Base-by-base conservation (phyloP, 2,113 vertebrate genomes). In the Lepisosteus oculatus region DNA sequence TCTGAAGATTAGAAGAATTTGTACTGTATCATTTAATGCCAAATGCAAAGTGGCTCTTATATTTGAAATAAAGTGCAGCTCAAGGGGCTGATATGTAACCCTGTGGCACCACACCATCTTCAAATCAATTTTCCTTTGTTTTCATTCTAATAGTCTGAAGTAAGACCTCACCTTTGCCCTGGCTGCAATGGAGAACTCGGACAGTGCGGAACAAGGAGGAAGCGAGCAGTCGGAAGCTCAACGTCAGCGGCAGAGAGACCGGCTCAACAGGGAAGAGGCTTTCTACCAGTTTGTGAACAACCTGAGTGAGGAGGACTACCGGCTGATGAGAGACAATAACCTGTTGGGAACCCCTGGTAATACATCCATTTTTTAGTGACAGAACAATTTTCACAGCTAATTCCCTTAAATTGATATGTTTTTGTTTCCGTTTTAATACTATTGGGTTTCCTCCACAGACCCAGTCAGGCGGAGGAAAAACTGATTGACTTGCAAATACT, bases 231-330 rank as follows among this genome's bases (percentile, higher is more conserved):
- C 95, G 0, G 94, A 97, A 86, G 93, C 93, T 6, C 97, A 97
- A 57, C 96, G 96, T 70, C 91, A 94, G 63, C 94, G 95, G 80
- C 97, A 98, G 74, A 93, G 93, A 80, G 97, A 98, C 80, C 93
- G 97, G 3, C 87, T 99, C 69, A 92, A 94, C 83, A 86, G 97
- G 74, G 97, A 99, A 73, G 97, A 99, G 84, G 97, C 96, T 78
- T 99, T 98, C 85, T 99, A 99, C 84, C 97, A 98, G 76, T 99
- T 99, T 88, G 97, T 98, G 71, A 99, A 99, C 90, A 97, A 95
- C 84, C 91, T 99, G 77, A 99, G 95, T 77, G 96, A 99, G 80
- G 97, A 98, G 75, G 97, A 99, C 80, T 99, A 99, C 86, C 92
- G 97, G 69, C 94, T 99, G 74, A 99, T 99, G 97, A 95, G 97